Conservation (phyloP, 2,113 vertebrate genomes). For the Daubentonia madagascariensis region DNA sequence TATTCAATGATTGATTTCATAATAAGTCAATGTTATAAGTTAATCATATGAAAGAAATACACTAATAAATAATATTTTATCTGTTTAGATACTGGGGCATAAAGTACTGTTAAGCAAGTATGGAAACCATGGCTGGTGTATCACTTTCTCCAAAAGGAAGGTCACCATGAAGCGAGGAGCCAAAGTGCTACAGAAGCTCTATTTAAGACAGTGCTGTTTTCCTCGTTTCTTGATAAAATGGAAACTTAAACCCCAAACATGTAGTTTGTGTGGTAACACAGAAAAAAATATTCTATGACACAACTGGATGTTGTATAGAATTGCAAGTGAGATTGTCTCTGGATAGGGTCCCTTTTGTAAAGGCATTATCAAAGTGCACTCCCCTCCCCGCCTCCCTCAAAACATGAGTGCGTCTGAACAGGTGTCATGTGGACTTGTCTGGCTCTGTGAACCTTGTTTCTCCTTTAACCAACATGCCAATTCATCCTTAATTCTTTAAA, state of each 20-base stretch:
- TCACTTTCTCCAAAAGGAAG: not conserved
- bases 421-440: not conserved
- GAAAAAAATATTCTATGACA: not conserved
- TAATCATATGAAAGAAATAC: conserved; percentile 5
- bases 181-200: not conserved
- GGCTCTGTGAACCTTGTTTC: not conserved
- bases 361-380: not conserved
- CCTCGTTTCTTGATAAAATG: not conserved
- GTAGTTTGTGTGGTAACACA: not conserved
- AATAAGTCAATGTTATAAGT: not conserved
- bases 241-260: not conserved
- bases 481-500: not conserved
- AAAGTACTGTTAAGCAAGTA: not conserved
- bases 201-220: not conserved
- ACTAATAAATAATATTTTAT: not conserved
- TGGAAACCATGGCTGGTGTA: not conserved
- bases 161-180: not conserved
- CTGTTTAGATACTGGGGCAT: not conserved
- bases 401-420: not conserved
- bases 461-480: not conserved
- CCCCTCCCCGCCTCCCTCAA: not conserved
- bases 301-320: not conserved
- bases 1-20: not conserved
- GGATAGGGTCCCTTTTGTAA: not conserved
- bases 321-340: not conserved